These are phyloP conservation scores for Sesia bembeciformis DNA, from an alignment of 2,888 invertebrate species.

Conservation along the genomic window DNA sequence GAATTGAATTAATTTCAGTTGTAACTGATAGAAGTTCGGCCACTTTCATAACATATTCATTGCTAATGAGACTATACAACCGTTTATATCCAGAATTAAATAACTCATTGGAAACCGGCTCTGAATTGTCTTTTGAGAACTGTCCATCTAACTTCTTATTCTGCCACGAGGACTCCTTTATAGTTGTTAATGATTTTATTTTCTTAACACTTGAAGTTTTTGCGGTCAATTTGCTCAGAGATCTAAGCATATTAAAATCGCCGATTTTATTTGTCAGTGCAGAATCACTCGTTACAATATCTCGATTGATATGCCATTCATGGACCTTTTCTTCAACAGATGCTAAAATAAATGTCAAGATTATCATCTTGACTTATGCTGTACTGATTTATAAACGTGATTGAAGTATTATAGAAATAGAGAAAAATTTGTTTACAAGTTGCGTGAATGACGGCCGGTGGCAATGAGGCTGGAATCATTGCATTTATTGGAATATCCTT, in stretches of 20 bases:
- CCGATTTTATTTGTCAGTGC: not conserved
- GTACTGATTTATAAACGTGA: no score
- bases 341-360: conserved; percentile 8
- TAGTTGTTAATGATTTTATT: not conserved
- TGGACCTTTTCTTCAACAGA: conserved; percentile 16
- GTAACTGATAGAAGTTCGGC: conserved; percentile 3
- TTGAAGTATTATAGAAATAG: no score
- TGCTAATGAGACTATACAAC: conserved; percentile 8
- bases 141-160: not conserved
- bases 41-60: conserved; percentile 16
- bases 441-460: conserved; percentile 10
- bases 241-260: not conserved
- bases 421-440: no score
- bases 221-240: conserved; percentile 11
- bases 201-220: conserved; percentile 19
- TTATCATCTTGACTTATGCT: no score
- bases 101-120: not conserved
- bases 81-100: no score
- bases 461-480: conserved; percentile 35
- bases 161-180: not conserved
- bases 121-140: not conserved
- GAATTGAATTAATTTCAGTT: conserved; percentile 11
- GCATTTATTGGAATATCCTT: conserved; percentile 24
- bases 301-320: conserved; percentile 44
- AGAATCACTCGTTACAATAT: conserved; percentile 3